phyloP scores from a whole-genome alignment of 23 tunicate species.

The Aplidium turbinatum region DNA sequence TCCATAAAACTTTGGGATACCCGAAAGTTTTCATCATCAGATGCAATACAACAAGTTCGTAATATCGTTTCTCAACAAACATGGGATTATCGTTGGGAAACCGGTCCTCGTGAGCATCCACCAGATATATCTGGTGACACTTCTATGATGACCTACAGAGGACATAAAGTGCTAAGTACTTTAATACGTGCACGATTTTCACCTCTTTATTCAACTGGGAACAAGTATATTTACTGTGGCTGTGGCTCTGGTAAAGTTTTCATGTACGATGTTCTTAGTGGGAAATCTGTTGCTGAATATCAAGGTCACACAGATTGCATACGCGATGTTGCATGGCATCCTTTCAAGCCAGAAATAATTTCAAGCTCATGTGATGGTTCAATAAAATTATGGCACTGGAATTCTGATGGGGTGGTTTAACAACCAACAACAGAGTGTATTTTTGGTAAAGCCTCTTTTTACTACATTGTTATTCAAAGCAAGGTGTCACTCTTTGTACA shows the following conservation, averaged over 20 bases:
- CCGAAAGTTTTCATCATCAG: constrained; percentile 54
- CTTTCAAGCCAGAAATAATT: constrained; percentile 53
- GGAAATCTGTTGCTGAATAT: constrained; percentile 45
- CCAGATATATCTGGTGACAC: constrained; percentile 56
- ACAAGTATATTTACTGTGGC: constrained; percentile 66
- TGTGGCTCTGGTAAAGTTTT: constrained; percentile 57
- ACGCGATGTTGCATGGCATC: constrained; percentile 81
- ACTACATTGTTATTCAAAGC: no score
- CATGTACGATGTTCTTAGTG: constrained; percentile 68
- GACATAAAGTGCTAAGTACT: constrained; percentile 59
- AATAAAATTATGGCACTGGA: constrained; percentile 20
- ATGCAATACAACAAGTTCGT: constrained; percentile 41
- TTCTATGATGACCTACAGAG: constrained; percentile 53
- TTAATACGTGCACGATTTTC: constrained; percentile 81
- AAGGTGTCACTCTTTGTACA: no score
- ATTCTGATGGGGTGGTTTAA: not conserved
- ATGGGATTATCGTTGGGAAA: constrained; percentile 85
- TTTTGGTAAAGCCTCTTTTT: not conserved
- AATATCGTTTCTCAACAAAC: constrained; percentile 40
- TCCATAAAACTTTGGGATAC: constrained; percentile 72
- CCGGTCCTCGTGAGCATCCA: constrained; percentile 31
- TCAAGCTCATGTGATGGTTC: constrained; percentile 42
- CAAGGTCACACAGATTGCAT: constrained; percentile 54
- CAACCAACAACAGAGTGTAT: not conserved
- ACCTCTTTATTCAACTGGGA: constrained; percentile 64